Conservation (phyloP, 2,888 invertebrate genomes). For the Parelbella ahira region DNA sequence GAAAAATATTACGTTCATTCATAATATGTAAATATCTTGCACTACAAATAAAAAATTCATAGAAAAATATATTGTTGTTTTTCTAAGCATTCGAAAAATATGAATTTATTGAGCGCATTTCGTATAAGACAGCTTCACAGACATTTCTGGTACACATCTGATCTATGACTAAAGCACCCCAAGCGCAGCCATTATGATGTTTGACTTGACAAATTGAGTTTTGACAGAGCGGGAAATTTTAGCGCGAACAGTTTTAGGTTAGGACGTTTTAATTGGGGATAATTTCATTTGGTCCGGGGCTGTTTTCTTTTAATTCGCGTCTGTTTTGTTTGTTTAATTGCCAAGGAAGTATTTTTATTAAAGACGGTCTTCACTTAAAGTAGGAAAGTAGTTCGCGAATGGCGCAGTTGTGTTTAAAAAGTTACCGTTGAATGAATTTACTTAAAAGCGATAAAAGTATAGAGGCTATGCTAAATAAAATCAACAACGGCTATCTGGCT, state of each 20-base stretch:
- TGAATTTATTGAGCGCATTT: no score
- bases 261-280: conserved; percentile 46
- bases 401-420: conserved; percentile 4
- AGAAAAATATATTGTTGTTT: no score
- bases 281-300: conserved; percentile 44
- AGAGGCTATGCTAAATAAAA: no score
- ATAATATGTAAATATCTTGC: no score
- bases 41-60: no score
- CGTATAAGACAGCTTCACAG: no score
- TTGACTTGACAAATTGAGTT: conserved; percentile 78
- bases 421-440: conserved; percentile 1
- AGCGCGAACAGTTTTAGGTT: conserved; percentile 52
- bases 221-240: conserved; percentile 71
- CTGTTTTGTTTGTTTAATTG: conserved; percentile 37
- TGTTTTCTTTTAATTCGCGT: conserved; percentile 50
- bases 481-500: no score
- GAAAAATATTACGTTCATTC: no score
- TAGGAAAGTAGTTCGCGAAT: conserved; percentile 10
- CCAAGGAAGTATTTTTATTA: conserved; percentile 20
- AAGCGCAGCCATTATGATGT: conserved; percentile 56
- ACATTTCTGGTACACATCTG: no score
- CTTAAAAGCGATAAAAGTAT: no score
- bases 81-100: no score
- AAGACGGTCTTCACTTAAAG: conserved; percentile 3
- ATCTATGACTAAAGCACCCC: conserved; percentile 42